A percentile compares a stretch with the other conserved stretches of the same genome.
phyloP scores from a whole-genome alignment of 2,113 vertebrate genomes.

The Ictalurus furcatus region DNA sequence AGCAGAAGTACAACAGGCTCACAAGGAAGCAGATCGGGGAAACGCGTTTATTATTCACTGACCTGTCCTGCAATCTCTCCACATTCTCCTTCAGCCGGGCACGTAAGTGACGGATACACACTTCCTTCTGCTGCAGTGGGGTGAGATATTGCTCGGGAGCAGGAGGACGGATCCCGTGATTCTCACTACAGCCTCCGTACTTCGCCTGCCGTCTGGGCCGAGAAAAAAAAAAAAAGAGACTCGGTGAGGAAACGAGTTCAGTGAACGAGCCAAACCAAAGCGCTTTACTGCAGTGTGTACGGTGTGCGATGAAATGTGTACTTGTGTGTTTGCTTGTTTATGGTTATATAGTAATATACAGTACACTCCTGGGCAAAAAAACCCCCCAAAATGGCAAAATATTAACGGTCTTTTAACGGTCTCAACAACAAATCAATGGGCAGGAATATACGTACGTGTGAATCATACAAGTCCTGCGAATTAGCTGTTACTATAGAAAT shows the following conservation, averaged over 20 bases:
- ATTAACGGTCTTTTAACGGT: too few relatives aligned
- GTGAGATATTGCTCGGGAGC: slow-evolving; percentile 97
- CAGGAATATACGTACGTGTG: not conserved
- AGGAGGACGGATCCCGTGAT: slow-evolving; percentile 92
- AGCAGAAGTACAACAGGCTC: not conserved
- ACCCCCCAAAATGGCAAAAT: too few relatives aligned
- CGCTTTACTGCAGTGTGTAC: not conserved
- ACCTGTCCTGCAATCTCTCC: slow-evolving; percentile 92
- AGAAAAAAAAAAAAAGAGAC: not conserved
- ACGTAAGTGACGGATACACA: slow-evolving; percentile 92
- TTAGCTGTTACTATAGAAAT: not conserved
- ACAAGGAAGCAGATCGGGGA: not conserved
- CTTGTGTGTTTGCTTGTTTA: not conserved
- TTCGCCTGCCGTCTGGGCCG: slow-evolving; percentile 82
- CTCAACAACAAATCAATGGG: too few relatives aligned
- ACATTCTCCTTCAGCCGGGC: slow-evolving; percentile 90
- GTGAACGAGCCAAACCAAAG: not conserved
- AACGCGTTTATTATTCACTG: slow-evolving; percentile 35
- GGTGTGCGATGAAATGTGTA: not conserved
- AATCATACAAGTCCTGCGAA: not conserved
- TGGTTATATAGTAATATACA: not conserved
- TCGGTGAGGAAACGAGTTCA: not conserved
- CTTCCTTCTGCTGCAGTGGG: slow-evolving; percentile 97
- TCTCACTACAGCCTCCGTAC: slow-evolving; percentile 89
- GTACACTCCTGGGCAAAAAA: too few relatives aligned